These are phyloP conservation scores for Nebria salina DNA, from an alignment of 2,888 invertebrate species.

Conservation along the genomic window DNA sequence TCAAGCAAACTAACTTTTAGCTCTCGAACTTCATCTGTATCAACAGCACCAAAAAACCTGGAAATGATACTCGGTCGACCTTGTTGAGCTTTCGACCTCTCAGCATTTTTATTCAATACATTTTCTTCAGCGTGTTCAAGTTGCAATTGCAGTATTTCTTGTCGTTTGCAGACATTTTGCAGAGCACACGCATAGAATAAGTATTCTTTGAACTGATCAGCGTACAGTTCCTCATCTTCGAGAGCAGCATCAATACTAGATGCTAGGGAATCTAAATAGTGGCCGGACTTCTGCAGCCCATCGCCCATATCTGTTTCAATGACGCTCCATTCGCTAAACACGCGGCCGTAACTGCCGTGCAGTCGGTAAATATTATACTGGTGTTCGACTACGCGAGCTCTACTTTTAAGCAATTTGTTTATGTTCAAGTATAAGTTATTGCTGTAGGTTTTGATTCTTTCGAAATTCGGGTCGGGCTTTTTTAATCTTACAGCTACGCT, in stretches of 20 bases:
- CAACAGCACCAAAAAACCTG: slow-evolving; percentile 77
- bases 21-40: slow-evolving; percentile 80
- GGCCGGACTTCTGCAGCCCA: slow-evolving; percentile 75
- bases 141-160: slow-evolving; percentile 77
- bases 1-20: slow-evolving; percentile 74
- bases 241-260: slow-evolving; percentile 75
- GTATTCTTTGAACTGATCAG: slow-evolving; percentile 86
- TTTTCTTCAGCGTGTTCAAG: slow-evolving; percentile 76
- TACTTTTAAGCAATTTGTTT: slow-evolving; percentile 69
- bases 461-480: slow-evolving; percentile 78
- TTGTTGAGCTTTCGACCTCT: slow-evolving; percentile 68
- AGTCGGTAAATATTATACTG: slow-evolving; percentile 81
- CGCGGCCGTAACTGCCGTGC: slow-evolving; percentile 82
- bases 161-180: slow-evolving; percentile 77
- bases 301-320: slow-evolving; percentile 84
- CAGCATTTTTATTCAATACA: slow-evolving; percentile 64
- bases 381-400: slow-evolving; percentile 78
- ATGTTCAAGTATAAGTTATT: slow-evolving; percentile 73
- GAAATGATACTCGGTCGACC: slow-evolving; percentile 80
- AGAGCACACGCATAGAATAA: slow-evolving; percentile 79
- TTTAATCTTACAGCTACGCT: slow-evolving; percentile 79
- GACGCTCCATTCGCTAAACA: slow-evolving; percentile 88
- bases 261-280: slow-evolving; percentile 67
- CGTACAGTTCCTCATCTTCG: slow-evolving; percentile 84
- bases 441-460: slow-evolving; percentile 79